Conservation (phyloP, 2,888 invertebrate species). For the Oscheius sp. region DNA sequence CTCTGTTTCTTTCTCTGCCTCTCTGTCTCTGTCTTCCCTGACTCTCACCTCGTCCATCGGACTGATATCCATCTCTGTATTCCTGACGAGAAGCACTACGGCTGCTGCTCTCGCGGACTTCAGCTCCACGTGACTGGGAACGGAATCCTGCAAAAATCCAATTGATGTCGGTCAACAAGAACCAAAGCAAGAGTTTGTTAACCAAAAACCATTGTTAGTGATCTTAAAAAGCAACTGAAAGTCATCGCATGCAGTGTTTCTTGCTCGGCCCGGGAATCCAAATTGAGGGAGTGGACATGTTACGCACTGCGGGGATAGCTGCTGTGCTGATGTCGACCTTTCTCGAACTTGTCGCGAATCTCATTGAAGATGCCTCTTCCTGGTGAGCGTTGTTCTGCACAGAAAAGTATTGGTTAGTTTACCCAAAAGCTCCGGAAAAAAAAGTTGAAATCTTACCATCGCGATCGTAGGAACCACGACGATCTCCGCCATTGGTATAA, state of each 20-base stretch:
- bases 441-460: slow-evolving; percentile 15
- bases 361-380: slow-evolving; percentile 55
- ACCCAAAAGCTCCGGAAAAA: slow-evolving; percentile 41
- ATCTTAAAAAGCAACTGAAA: slow-evolving; percentile 12
- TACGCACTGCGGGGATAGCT: slow-evolving; percentile 37
- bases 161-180: neutral
- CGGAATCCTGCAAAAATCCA: slow-evolving; percentile 36
- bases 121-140: slow-evolving; percentile 39
- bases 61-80: slow-evolving; percentile 45
- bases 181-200: neutral
- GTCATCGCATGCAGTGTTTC: slow-evolving; percentile 7
- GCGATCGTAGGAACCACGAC: slow-evolving; percentile 40
- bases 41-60: slow-evolving; percentile 51
- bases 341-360: slow-evolving; percentile 61
- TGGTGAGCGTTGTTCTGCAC: slow-evolving; percentile 55
- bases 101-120: slow-evolving; percentile 27
- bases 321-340: slow-evolving; percentile 45
- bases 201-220: neutral
- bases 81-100: slow-evolving; percentile 38
- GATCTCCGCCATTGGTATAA: slow-evolving; percentile 39
- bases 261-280: neutral
- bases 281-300: neutral
- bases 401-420: slow-evolving; percentile 36
- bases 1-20: too few relatives aligned
- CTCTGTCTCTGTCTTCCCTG: too few relatives aligned